Evolutionary conservation across 2,797 vertebrate genomes (phyloP).

Genomic region (Rhinichthys osculus): DNA sequence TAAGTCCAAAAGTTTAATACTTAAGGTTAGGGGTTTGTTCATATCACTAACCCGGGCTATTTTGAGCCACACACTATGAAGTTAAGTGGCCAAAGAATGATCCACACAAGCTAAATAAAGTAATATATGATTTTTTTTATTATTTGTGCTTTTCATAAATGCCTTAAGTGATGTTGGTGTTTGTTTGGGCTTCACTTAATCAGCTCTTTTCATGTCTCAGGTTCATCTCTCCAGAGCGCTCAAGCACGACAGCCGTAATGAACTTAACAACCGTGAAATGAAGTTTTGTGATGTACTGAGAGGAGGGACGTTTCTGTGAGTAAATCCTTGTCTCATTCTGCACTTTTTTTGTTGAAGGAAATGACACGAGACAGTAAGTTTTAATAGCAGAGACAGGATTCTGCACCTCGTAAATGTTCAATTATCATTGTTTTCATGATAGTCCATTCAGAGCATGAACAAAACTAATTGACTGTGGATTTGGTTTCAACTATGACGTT

Average conservation of each 20-base stretch:
- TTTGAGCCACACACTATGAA: neutral
- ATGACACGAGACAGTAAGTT: slow-evolving; percentile 36
- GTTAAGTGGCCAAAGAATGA: neutral
- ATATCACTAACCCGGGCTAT: neutral
- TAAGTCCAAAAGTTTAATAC: neutral
- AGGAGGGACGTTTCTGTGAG: slow-evolving; percentile 66
- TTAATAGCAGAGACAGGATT: slow-evolving; percentile 41
- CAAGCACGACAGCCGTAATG: slow-evolving; percentile 78
- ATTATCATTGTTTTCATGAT: slow-evolving; percentile 28
- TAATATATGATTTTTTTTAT: too few relatives aligned
- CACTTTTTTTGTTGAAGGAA: slow-evolving; percentile 46
- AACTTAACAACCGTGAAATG: slow-evolving; percentile 85
- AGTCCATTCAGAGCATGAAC: neutral
- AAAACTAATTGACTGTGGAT: slow-evolving; percentile 2
- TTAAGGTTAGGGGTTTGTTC: neutral
- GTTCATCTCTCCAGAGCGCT: slow-evolving; percentile 59
- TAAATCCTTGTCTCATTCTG: slow-evolving; percentile 45
- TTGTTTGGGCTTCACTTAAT: slow-evolving; percentile 35
- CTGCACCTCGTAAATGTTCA: neutral
- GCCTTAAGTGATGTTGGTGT: slow-evolving; percentile 29
- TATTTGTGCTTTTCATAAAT: slow-evolving; percentile 32
- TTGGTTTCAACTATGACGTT: slow-evolving; percentile 8
- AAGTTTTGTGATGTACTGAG: slow-evolving; percentile 75
- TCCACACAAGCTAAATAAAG: neutral
- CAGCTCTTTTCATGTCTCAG: slow-evolving; percentile 36